These are phyloP conservation scores for Pithys albifrons DNA, from an alignment of 2,113 vertebrate species.

Conservation along the genomic window DNA sequence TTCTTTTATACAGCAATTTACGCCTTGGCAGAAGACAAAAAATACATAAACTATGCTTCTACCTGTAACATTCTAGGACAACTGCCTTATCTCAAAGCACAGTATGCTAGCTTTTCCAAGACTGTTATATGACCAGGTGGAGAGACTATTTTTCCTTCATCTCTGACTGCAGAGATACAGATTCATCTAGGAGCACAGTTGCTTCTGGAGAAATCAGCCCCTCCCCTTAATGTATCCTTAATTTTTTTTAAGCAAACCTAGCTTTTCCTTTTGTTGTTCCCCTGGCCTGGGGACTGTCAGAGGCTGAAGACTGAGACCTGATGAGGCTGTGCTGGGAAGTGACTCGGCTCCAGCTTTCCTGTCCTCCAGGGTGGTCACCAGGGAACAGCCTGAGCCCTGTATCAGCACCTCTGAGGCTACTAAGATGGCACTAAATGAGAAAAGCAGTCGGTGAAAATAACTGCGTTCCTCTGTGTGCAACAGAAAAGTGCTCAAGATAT, in stretches of 20 bases:
- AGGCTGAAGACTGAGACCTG: neutral
- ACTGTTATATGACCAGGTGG: neutral
- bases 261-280: neutral
- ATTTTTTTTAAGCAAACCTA: neutral
- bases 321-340: neutral
- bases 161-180: neutral
- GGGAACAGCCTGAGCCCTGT: neutral
- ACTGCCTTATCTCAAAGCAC: neutral
- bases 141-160: neutral
- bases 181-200: neutral
- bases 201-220: neutral
- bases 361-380: neutral
- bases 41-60: neutral
- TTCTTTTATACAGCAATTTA: conserved; percentile 1
- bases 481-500: neutral
- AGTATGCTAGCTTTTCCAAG: neutral
- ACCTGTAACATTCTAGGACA: neutral
- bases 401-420: neutral
- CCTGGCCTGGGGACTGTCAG: neutral
- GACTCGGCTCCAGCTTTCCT: neutral
- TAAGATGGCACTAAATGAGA: neutral
- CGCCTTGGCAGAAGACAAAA: neutral
- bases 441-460: neutral
- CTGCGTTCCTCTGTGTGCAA: neutral
- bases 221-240: neutral